Evolutionary conservation across 2,888 invertebrate species (phyloP).

Genomic region (Agonopterix subpropinquella): DNA sequence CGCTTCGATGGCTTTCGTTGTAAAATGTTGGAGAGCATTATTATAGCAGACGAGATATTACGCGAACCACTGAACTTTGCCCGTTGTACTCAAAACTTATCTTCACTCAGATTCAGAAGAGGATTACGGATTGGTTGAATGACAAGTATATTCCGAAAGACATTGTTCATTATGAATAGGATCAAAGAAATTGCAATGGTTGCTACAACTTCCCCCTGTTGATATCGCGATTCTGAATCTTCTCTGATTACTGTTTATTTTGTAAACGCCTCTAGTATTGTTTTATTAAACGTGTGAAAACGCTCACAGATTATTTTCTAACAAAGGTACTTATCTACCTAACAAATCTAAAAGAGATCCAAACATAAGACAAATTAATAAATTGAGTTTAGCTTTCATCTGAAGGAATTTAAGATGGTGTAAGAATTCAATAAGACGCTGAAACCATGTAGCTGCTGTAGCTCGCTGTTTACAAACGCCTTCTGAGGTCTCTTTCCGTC

Average conservation of each 20-base stretch:
- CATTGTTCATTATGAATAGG: not conserved
- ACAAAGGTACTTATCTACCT: too few species aligned
- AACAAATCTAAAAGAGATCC: too few species aligned
- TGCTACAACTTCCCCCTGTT: not conserved
- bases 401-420: too few species aligned
- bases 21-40: constrained; percentile 37
- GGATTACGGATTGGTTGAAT: not conserved
- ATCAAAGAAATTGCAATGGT: too few species aligned
- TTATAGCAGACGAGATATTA: constrained; percentile 35
- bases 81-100: constrained; percentile 19
- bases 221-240: not conserved
- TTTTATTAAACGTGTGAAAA: too few species aligned
- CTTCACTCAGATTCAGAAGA: not conserved
- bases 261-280: too few species aligned
- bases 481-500: constrained; percentile 25
- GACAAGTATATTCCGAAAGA: not conserved
- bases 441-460: constrained; percentile 11
- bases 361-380: too few species aligned
- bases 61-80: constrained; percentile 39
- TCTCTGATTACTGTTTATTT: too few species aligned
- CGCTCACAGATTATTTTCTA: too few species aligned
- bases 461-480: constrained; percentile 19
- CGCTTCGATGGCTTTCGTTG: constrained; percentile 22
- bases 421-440: constrained; percentile 5
- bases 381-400: too few species aligned